Evolutionary conservation across 2,888 invertebrate species (phyloP), one percentile per base, ranked within the genome.

Genomic region (Bembecia ichneumoniformis): DNA sequence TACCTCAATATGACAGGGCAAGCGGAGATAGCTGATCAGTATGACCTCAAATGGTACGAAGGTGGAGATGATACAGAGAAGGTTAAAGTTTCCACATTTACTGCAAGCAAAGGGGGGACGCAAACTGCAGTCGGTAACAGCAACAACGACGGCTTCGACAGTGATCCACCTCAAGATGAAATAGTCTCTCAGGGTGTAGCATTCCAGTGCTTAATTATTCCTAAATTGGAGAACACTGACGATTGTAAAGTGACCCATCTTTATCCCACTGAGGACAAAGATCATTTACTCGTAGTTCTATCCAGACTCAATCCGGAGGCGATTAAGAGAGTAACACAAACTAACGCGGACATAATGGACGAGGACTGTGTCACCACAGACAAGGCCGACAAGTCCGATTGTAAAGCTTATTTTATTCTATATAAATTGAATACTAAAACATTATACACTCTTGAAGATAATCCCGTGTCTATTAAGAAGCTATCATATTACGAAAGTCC

Each of bases 241-340:
- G 84, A 89, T 60, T 74, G 90, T 46, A 87, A 80, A 61, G 86
- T 92, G 13, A 88, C 89, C 0, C 91, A 91, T 60, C 88, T 94
- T 44, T 66, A 92, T 51, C 92, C 93, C 0, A 92, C 92, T 0
- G 89, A 90, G 55, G 93, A 93, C 66, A 91, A 91, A 54, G 88
- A 89, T 53, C 91, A 92, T 68, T 65, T 94, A 49, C 73, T 94
- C 46, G 90, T 92, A 0, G 88, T 90, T 2, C 71, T 91, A 48
- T 84, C 84, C 2, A 74, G 70, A 52, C 72, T 87, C 14, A 76
- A 80, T 14, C 77, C 75, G 0, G 74, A 74, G 0, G 75, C 72
- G 51, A 54, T 75, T 0, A 82, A 77, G 55, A 54, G 58, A 1
- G 75, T 76, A 36, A 74, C 74, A 35, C 75, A 77, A n/a, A 66